Base-by-base conservation (phyloP, 1,140 invertebrate genomes). In the Geopemphigus sp. region DNA sequence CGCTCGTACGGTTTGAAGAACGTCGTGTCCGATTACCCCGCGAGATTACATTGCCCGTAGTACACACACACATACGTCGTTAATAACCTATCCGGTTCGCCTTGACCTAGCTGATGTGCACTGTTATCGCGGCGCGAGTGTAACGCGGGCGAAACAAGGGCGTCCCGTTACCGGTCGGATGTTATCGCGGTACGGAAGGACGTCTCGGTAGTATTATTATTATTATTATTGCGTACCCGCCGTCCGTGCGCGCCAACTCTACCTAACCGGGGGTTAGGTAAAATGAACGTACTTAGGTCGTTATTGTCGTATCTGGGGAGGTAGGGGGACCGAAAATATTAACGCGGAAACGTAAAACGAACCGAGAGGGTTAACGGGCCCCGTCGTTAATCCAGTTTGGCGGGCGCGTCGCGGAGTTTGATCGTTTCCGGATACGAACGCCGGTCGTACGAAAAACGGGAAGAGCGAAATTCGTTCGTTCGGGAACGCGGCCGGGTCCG, bases 31-130 rank as follows among this genome's bases (percentile, higher is more conserved):
- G 74, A 57, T 63, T 4, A 17, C 15, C n/a, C n/a, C 57, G 39
- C 57, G 39, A 78, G 72, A 59, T 74, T 53, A 72, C 19, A 1
- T 56, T 11, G 24, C 45, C 5, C n/a, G n/a, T n/a, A n/a, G n/a
- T n/a, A n/a, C n/a, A n/a, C n/a, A n/a, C n/a, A n/a, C 10, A 24
- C 59, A 22, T 72, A 72, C 22, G 26, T 54, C 24, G 26, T 72
- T 72, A 73, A 53, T n/a, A 14, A 66, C 22, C 22, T 47, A 78
- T 63, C 57, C 57, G 39, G 74, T 78, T 78, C 11, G 74, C 74
- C 74, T 78, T 78, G 74, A 78, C 74, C 74, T 78, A 78, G 74
- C 57, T 78, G n/a, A 4, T 3, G 61, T 47, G 74, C 54, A 78
- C 54, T 78, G 50, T 61, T 45, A 63, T 24, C 39, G 57, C 47